Conservation (phyloP, 2,888 invertebrate genomes). For the Acrocera orbiculus region DNA sequence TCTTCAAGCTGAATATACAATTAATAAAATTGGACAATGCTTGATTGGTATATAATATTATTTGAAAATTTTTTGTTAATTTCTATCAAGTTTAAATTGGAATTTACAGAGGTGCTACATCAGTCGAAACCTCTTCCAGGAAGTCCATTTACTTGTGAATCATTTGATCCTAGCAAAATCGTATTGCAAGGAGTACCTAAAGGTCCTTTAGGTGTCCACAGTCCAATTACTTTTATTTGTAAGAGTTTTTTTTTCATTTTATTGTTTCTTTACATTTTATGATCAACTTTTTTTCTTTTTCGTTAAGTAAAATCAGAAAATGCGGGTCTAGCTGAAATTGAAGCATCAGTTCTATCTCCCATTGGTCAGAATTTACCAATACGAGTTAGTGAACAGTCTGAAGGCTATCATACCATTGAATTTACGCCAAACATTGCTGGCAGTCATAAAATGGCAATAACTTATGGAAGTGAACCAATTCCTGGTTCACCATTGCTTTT, state of each 20-base stretch:
- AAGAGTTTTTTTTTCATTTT: slow-evolving; percentile 19
- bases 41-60: slow-evolving; percentile 37
- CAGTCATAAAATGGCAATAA: slow-evolving; percentile 43
- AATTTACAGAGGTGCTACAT: slow-evolving; percentile 63
- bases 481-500: slow-evolving; percentile 39
- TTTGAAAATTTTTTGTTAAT: not conserved
- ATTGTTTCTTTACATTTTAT: not conserved
- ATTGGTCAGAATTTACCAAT: slow-evolving; percentile 68
- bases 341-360: slow-evolving; percentile 75
- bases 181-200: slow-evolving; percentile 58
- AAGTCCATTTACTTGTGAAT: slow-evolving; percentile 86
- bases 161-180: slow-evolving; percentile 74
- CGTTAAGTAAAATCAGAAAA: slow-evolving; percentile 66
- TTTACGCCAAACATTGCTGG: slow-evolving; percentile 71
- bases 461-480: slow-evolving; percentile 46
- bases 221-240: slow-evolving; percentile 67
- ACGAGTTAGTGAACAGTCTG: slow-evolving; percentile 52
- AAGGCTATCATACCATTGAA: slow-evolving; percentile 54
- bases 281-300: slow-evolving; percentile 14
- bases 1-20: slow-evolving; percentile 83
- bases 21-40: slow-evolving; percentile 54
- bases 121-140: slow-evolving; percentile 79
- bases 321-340: slow-evolving; percentile 70
- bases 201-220: slow-evolving; percentile 61
- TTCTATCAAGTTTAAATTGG: not conserved